Evolutionary conservation across 2,113 vertebrate species (phyloP), one percentile per base, ranked within the genome.

Genomic region (Poecilia latipinna): DNA sequence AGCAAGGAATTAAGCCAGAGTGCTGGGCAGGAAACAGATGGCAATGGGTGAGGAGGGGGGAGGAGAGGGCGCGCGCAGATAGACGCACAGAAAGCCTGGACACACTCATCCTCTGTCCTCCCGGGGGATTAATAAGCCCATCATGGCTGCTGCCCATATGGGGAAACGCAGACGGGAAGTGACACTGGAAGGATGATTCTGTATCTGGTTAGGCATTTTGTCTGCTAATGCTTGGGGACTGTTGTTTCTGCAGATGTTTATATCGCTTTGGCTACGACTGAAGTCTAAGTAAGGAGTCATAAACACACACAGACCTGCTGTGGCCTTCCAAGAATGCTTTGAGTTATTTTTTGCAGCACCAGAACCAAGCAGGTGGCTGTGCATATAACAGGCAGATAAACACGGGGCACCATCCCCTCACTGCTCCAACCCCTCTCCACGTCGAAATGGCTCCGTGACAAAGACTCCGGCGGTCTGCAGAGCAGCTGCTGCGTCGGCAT

Each of bases 11-110:
- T 87, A 84, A 85, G 77, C 74, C 89, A 79, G 83, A 90, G 74
- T 74, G 77, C 78, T 76, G 75, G 78, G 74, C 85, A 89, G 90
- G 87, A 92, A 91, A 90, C 93, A 94, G 93, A 94, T 94, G 93
- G 91, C 75, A 48, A 24, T 80, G 68, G 87, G 78, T 86, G 75
- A 72, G 35, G 35, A 37, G 35, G 35, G 35, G 10, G 35, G 35
- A 37, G 35, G 35, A 35, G 33, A 35, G 33, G 33, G 77, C 1
- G 70, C 42, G 71, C 70, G 64, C 54, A 78, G 65, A 78, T 60
- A 82, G 74, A 80, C 26, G 4, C 88, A 88, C 71, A 80, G 79
- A 74, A 32, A 85, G 87, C 82, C 80, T 87, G 90, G 82, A 92
- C 82, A 88, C 77, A 82, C 82, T 93, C 90, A 88, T 91, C 85